Evolutionary conservation across 2,797 vertebrate species (phyloP), one percentile per base, ranked within the genome.

Genomic region (Microctenopoma stevenorrisi): DNA sequence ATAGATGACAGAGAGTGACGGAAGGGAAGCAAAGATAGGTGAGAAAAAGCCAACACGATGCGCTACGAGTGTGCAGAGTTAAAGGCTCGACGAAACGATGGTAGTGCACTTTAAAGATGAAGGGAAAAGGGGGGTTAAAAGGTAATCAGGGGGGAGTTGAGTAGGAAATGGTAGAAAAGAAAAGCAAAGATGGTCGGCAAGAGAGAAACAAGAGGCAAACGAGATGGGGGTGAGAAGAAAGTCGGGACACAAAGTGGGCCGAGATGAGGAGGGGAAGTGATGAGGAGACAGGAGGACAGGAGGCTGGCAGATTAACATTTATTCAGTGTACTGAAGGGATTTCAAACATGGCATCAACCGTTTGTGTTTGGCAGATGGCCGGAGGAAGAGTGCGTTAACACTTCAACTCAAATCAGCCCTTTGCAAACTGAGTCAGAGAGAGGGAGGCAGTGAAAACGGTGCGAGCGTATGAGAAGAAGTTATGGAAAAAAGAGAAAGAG

Each of bases 291-390:
- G 37, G 72, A 84, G 72, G 78, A 87, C 80, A 87, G 77, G 79
- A 83, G 82, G 78, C 53, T 61, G 74, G 50, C 50, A 75, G 81
- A 91, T 83, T 82, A 82, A 83, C 79, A 82, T 85, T 80, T 83
- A 82, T 78, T 87, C 74, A 74, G 75, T 42, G 75, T 18, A 71
- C 83, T 83, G 68, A 79, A 70, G 75, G 72, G 82, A 88, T 83
- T 74, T 85, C 68, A 78, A 84, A 88, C 78, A 79, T 87, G 83
- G 85, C 78, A 83, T 68, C 78, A 60, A 62, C 40, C 51, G 47
- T 71, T 85, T 81, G 84, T 67, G 69, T 81, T 87, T 83, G 86
- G 80, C 84, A 89, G 80, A 86, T 84, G 76, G 79, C 85, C 50
- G 77, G 57, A 82, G 75, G 78, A 88, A 70, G 79, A 82, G 81